Base-by-base conservation (phyloP, 2,888 invertebrate species). In the Conchocele bisecta region DNA sequence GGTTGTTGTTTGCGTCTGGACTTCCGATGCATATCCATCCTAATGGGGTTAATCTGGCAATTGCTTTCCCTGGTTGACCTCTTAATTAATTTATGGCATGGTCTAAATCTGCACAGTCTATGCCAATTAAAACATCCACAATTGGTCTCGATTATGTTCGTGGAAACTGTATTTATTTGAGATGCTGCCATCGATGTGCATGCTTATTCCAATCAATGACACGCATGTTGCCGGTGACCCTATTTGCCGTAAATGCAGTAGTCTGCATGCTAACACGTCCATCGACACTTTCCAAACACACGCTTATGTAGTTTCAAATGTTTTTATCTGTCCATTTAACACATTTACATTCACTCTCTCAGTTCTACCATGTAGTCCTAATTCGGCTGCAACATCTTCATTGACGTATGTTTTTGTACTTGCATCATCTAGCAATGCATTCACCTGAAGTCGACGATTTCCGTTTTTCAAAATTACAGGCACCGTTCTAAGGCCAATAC, bases 361-460 rank as follows among this genome's bases (percentile, higher is more conserved):
- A 2, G 1, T 13, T 5, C 29, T 42, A n/a, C 48, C 26, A 13
- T 26, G 1, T 3, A 60, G 11, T 17, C 60, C 60, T 1, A 60
- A 15, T 35, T 50, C 26, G 6, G 2, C 6, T 17, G 60, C 60
- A 11, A 60, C 26, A 50, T 48, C 48, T 28, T 13, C 26, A 41
- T 61, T 61, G 15, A 61, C 26, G n/a, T 61, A 51, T 35, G 51
- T 51, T 5, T 28, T 39, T 1, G 61, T 61, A n/a, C 51, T 51
- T 2, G 31, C 61, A 20, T 61, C 61, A 39, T 61, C 61, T 17
- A 61, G 20, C 2, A 61, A n/a, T 5, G 61, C 61, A 61, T 61
- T 51, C 3, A 61, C 28, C 37, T n/a, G 28, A 3, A 61, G 5
- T 17, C 39, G 11, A n/a, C 31, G n/a, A 20, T 22, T 29, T 17